These are phyloP conservation scores for Agrotis clavis DNA, from an alignment of 2,888 invertebrate species.

Conservation along the genomic window DNA sequence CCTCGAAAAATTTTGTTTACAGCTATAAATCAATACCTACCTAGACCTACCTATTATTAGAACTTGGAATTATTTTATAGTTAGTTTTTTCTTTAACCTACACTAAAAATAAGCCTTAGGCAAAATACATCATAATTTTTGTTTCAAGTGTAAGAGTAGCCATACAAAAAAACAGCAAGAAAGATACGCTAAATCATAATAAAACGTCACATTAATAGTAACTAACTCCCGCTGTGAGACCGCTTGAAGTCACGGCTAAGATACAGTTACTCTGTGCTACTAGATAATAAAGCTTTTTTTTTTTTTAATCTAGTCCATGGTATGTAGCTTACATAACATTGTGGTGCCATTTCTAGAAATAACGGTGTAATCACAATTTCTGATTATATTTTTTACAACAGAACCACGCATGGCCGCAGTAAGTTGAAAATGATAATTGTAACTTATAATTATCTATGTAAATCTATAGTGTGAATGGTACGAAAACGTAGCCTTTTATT, in stretches of 20 bases:
- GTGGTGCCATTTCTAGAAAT: background rate
- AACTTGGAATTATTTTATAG: background rate
- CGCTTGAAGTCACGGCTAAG: slow-evolving; percentile 48
- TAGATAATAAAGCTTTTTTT: slow-evolving; percentile 21
- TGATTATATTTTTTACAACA: background rate
- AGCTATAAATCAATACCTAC: background rate
- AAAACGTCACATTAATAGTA: slow-evolving; percentile 56
- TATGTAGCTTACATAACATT: background rate
- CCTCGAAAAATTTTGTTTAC: too few species aligned
- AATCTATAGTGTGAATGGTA: background rate
- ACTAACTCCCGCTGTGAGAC: slow-evolving; percentile 53
- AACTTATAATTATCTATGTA: too few species aligned
- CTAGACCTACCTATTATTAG: too few species aligned
- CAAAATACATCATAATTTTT: background rate
- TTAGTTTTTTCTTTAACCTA: background rate
- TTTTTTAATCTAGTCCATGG: too few species aligned
- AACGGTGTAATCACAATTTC: background rate
- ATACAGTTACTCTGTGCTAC: slow-evolving; percentile 40
- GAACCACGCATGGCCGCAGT: background rate
- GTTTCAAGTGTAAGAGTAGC: background rate
- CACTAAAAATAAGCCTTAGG: too few species aligned
- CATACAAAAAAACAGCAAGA: slow-evolving; percentile 17
- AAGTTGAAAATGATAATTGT: background rate
- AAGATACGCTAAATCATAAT: slow-evolving; percentile 42
- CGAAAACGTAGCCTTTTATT: background rate